These are phyloP conservation scores for Hololepta plana DNA, from an alignment of 2,888 invertebrate species.

Conservation along the genomic window DNA sequence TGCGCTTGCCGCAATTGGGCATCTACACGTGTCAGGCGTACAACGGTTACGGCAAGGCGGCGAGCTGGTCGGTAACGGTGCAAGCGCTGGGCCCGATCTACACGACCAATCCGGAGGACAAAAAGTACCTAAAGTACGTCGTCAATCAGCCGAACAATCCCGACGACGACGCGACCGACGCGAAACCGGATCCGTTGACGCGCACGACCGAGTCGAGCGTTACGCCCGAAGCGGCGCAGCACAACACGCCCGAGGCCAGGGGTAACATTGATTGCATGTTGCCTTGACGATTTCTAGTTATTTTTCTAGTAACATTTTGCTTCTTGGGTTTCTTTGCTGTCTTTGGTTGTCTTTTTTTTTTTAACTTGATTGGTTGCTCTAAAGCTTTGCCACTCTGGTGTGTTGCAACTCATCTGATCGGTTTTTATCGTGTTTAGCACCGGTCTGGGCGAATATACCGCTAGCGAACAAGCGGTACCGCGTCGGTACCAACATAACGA, in stretches of 20 bases:
- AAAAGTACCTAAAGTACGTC: constrained; percentile 37
- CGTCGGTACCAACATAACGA: constrained; percentile 46
- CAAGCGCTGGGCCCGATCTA: constrained; percentile 54
- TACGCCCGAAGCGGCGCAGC: too few relatives aligned
- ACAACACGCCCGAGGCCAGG: too few relatives aligned
- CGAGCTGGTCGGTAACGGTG: constrained; percentile 57
- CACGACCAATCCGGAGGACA: constrained; percentile 34
- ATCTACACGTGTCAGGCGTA: constrained; percentile 81
- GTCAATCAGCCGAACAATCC: constrained; percentile 36
- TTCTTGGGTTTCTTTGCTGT: constrained; percentile 5
- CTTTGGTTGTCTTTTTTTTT: constrained; percentile 5
- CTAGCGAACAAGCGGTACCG: constrained; percentile 37
- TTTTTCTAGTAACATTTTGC: too few relatives aligned
- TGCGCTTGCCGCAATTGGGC: constrained; percentile 57
- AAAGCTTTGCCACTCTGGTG: constrained; percentile 1
- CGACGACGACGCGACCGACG: too few relatives aligned
- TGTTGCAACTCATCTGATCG: background rate
- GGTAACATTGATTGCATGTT: too few relatives aligned
- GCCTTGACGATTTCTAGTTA: too few relatives aligned
- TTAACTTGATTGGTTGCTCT: background rate
- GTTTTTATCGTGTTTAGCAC: constrained; percentile 34
- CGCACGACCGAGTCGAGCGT: too few relatives aligned
- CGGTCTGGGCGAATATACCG: constrained; percentile 45
- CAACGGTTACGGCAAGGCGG: constrained; percentile 56
- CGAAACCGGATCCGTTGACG: too few relatives aligned